Evolutionary conservation across 1,140 invertebrate species (phyloP), one percentile per base, ranked within the genome.

Genomic region (Luehdorfia chinensis): DNA sequence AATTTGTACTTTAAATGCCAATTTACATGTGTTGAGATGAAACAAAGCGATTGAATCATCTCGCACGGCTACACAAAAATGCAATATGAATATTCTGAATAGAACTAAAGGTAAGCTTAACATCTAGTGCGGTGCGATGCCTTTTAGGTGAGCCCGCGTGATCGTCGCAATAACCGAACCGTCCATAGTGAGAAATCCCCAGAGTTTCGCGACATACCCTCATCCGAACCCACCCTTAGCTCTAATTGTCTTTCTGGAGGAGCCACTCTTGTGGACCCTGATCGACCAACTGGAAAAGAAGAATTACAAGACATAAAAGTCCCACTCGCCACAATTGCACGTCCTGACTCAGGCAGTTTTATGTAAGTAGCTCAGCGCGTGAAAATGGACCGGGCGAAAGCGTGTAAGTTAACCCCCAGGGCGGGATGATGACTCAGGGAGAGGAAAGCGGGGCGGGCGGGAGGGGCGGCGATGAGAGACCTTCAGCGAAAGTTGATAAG

Each of bases 1-100:
- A 84, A 83, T 86, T 86, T 86, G 83, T 86, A 86, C 83, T 86
- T 86, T 86, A 86, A 86, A 86, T 86, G 83, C 83, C 83, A 83
- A 86, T 86, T 79, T 76, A 84, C 81, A 81, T 66, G 75, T 79
- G 75, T 75, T 68, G 78, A 84, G 77, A 81, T 76, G 81, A 81
- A 59, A 75, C 81, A 75, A 79, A 58, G 66, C 60, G 51, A 60
- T 75, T 71, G 67, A 61, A 63, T 80, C 81, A 80, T 75, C 81
- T 79, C 81, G 71, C 73, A 77, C 72, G 71, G 69, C 69, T 76
- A 78, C 66, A 39, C 28, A 13, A 43, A 43, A 64, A 79, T 70
- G 73, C 75, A 67, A 61, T 52, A 68, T 64, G 52, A 71, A 74
- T 70, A 74, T 68, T 61, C 59, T 64, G 59, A 71, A 75, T 65